Evolutionary conservation across 2,888 invertebrate genomes (phyloP).

Genomic region (Stramonita haemastoma): DNA sequence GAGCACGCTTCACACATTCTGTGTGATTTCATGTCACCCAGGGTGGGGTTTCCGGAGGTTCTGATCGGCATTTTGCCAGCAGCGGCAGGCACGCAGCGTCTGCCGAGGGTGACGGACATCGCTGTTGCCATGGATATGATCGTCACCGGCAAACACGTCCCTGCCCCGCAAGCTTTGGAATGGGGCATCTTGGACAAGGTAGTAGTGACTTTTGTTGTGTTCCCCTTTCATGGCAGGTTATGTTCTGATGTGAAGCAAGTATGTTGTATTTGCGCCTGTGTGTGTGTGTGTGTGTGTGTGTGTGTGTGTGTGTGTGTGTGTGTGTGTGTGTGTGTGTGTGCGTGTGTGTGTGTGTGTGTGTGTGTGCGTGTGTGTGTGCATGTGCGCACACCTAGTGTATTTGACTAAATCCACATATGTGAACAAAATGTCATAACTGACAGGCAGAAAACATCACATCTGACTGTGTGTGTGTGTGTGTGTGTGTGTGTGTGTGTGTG

Average conservation of each 20-base stretch:
- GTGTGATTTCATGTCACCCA: constrained; percentile 44
- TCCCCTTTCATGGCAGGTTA: background rate
- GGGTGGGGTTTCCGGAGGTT: constrained; percentile 94
- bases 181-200: constrained; percentile 92
- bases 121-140: constrained; percentile 93
- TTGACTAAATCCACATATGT: too few relatives aligned
- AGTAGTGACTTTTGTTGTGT: constrained; percentile 51
- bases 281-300: too few relatives aligned
- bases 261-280: background rate
- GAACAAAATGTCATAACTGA: too few relatives aligned
- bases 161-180: constrained; percentile 93
- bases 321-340: background rate
- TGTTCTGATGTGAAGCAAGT: constrained; percentile 71
- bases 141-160: constrained; percentile 91
- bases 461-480: background rate
- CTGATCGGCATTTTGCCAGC: constrained; percentile 93
- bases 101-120: constrained; percentile 87
- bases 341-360: background rate
- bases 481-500: background rate
- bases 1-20: background rate
- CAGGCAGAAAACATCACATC: background rate
- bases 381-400: too few relatives aligned
- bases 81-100: constrained; percentile 91
- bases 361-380: background rate
- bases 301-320: too few relatives aligned